Evolutionary conservation across 2,888 invertebrate genomes (phyloP).

Genomic region (Parascotia fuliginaria): DNA sequence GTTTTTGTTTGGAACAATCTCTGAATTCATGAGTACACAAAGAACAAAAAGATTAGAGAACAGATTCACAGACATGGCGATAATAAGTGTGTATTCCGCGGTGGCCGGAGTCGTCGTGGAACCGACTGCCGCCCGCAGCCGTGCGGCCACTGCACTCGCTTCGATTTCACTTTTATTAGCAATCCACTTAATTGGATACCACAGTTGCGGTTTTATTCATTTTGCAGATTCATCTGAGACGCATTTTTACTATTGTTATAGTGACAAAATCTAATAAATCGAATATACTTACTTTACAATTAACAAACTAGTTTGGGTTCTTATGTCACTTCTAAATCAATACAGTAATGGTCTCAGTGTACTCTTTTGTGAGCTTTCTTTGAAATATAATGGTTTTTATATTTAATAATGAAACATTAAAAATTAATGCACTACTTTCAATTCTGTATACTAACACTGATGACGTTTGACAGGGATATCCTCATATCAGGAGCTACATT

Average conservation of each 20-base stretch:
- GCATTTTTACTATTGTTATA: conserved; percentile 54
- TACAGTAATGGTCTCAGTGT: not conserved
- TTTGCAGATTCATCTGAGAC: conserved; percentile 78
- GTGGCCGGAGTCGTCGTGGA: conserved; percentile 31
- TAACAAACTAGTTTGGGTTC: not conserved
- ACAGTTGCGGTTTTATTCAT: conserved; percentile 81
- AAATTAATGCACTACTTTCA: too few species aligned
- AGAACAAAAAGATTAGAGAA: conserved; percentile 24
- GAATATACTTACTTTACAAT: not conserved
- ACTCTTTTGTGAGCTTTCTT: not conserved
- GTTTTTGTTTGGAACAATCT: conserved; percentile 13
- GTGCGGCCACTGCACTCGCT: conserved; percentile 83
- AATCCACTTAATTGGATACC: conserved; percentile 85
- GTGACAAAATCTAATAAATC: conserved; percentile 38
- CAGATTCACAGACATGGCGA: conserved; percentile 22
- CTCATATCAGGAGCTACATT: too few species aligned
- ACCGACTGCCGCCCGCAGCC: conserved; percentile 36
- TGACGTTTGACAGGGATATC: too few species aligned
- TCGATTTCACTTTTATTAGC: conserved; percentile 86
- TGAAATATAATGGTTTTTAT: not conserved
- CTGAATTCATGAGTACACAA: conserved; percentile 16
- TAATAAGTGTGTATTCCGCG: conserved; percentile 25
- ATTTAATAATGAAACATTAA: too few species aligned
- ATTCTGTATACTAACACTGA: too few species aligned
- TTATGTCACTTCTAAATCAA: not conserved